These are phyloP conservation scores for Lasaia peninsularis DNA, from an alignment of 1,140 invertebrate species.

Conservation along the genomic window DNA sequence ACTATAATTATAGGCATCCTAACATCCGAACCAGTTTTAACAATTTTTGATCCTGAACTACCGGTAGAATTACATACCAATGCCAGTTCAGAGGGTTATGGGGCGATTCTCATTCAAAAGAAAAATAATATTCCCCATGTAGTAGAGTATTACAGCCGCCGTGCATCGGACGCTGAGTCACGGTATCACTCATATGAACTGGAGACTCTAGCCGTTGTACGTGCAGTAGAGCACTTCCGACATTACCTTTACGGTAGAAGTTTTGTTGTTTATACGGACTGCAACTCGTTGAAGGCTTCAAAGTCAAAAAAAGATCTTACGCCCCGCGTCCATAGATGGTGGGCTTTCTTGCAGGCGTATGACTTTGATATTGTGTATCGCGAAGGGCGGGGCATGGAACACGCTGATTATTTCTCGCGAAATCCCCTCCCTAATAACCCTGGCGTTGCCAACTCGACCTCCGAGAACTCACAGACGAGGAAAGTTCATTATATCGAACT, in stretches of 20 bases:
- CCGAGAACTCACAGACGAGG: slow-evolving; percentile 18
- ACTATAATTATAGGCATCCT: slow-evolving; percentile 27
- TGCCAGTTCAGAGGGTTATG: slow-evolving; percentile 41
- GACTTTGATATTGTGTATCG: slow-evolving; percentile 21
- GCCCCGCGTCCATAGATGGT: slow-evolving; percentile 29
- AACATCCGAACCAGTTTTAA: slow-evolving; percentile 44
- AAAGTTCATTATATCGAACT: slow-evolving; percentile 26
- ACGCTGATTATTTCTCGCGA: slow-evolving; percentile 21
- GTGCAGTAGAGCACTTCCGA: slow-evolving; percentile 27
- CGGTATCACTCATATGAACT: slow-evolving; percentile 42
- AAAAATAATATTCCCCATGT: slow-evolving; percentile 66
- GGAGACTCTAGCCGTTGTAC: slow-evolving; percentile 49
- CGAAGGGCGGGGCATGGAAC: slow-evolving; percentile 41
- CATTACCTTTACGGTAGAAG: slow-evolving; percentile 38
- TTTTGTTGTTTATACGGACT: slow-evolving; percentile 37
- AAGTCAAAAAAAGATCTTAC: background rate
- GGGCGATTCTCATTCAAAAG: slow-evolving; percentile 48
- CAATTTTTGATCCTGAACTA: slow-evolving; percentile 38
- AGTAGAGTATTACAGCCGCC: slow-evolving; percentile 61
- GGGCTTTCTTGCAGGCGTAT: slow-evolving; percentile 20
- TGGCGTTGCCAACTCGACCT: background rate
- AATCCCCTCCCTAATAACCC: background rate
- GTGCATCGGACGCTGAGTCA: slow-evolving; percentile 38
- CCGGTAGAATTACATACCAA: slow-evolving; percentile 53
- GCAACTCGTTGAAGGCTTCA: slow-evolving; percentile 36